phyloP scores from a whole-genome alignment of 2,113 vertebrate species.

The Coryphaenoides rupestris region DNA sequence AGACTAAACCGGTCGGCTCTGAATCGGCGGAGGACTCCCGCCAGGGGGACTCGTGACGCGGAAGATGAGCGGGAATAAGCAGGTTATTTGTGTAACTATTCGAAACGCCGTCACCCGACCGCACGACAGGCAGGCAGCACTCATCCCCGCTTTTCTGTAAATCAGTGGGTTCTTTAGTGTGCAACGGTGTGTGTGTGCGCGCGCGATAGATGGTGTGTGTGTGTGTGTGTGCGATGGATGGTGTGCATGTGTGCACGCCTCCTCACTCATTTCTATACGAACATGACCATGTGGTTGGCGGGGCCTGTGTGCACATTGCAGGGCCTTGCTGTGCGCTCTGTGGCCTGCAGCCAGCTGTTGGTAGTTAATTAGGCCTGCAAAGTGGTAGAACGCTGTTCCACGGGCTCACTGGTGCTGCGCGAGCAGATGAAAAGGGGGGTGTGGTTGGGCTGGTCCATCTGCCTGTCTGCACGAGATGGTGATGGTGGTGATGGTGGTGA shows the following conservation, averaged over 20 bases:
- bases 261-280: not conserved
- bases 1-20: not conserved
- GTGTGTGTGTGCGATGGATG: too few species aligned
- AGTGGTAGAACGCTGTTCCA: conserved; percentile 3
- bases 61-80: conserved; percentile 23
- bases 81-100: conserved; percentile 15
- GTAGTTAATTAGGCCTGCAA: conserved; percentile 12
- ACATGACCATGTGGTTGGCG: not conserved
- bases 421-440: not conserved
- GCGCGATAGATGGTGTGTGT: too few species aligned
- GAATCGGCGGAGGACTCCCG: not conserved
- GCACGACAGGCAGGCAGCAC: not conserved
- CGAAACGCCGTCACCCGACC: not conserved
- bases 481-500: too few species aligned
- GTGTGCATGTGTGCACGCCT: not conserved
- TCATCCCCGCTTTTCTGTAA: not conserved
- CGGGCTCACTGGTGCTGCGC: not conserved
- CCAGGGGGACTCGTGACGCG: conserved; percentile 6
- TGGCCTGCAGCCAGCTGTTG: conserved; percentile 13
- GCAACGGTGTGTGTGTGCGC: not conserved
- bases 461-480: not conserved
- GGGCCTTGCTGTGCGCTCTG: not conserved
- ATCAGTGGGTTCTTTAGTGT: not conserved
- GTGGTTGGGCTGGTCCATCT: not conserved
- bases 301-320: not conserved